A percentile compares a stretch with the other conserved stretches of the same genome.
Conservation (phyloP, 2,888 invertebrate genomes). For the Agriopis marginaria region DNA sequence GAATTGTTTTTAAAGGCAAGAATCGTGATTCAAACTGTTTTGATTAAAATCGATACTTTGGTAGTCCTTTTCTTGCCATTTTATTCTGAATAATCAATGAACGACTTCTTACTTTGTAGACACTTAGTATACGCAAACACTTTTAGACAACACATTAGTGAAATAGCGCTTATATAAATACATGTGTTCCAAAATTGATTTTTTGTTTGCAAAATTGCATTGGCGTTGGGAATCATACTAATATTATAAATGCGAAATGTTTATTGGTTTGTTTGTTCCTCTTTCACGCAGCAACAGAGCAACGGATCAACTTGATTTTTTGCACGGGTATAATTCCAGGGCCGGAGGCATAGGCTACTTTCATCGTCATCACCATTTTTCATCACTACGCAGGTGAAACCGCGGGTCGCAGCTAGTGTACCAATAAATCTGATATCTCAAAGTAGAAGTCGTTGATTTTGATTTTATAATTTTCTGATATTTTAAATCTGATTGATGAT, state of each 20-base stretch:
- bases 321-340: too few relatives aligned
- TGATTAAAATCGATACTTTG: slow-evolving; percentile 64
- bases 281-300: too few relatives aligned
- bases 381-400: too few relatives aligned
- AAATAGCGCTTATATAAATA: background rate
- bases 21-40: slow-evolving; percentile 38
- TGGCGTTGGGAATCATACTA: too few relatives aligned
- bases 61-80: slow-evolving; percentile 64
- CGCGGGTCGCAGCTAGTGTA: too few relatives aligned
- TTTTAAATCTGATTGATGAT: background rate
- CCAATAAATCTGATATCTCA: background rate
- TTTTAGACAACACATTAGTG: background rate
- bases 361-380: too few relatives aligned
- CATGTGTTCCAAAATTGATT: too few relatives aligned
- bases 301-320: too few relatives aligned
- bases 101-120: slow-evolving; percentile 4
- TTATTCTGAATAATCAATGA: background rate
- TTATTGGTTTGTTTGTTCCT: too few relatives aligned
- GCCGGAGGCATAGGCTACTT: too few relatives aligned
- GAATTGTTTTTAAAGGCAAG: slow-evolving; percentile 21
- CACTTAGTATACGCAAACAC: background rate
- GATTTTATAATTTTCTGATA: background rate
- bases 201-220: too few relatives aligned
- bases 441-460: background rate
- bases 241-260: too few relatives aligned